Evolutionary conservation across 2,888 invertebrate species (phyloP).

Genomic region (Melanostoma scalare): DNA sequence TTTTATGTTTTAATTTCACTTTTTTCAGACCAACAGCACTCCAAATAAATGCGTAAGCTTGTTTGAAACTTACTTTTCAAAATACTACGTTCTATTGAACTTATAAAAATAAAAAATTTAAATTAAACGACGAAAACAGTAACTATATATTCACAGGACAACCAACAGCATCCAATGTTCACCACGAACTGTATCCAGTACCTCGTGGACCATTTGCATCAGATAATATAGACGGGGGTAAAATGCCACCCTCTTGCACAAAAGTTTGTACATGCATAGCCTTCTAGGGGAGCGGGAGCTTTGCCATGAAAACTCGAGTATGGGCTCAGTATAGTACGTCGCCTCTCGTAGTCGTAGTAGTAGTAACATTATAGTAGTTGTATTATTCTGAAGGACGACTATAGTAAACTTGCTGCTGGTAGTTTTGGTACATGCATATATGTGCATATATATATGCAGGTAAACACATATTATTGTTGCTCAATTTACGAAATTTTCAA

Average conservation of each 20-base stretch:
- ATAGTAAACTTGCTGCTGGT: conserved; percentile 42
- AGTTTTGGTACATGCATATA: conserved; percentile 27
- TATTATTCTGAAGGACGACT: conserved; percentile 54
- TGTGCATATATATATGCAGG: background rate
- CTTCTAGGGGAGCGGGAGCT: conserved; percentile 8
- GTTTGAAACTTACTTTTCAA: conserved; percentile 48
- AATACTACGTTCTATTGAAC: background rate
- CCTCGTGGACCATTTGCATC: conserved; percentile 40
- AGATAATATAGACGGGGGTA: conserved; percentile 24
- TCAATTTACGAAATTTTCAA: conserved; percentile 29
- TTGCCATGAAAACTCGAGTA: conserved; percentile 22
- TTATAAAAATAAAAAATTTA: conserved; percentile 6
- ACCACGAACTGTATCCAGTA: conserved; percentile 58
- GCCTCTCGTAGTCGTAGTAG: conserved; percentile 47
- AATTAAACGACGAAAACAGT: background rate
- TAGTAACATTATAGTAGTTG: conserved; percentile 54
- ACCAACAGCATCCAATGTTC: conserved; percentile 58
- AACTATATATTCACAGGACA: conserved; percentile 36
- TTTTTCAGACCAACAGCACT: too few relatives aligned
- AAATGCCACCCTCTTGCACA: conserved; percentile 25
- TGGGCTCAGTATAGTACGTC: conserved; percentile 51
- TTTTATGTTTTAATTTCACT: too few relatives aligned
- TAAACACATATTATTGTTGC: conserved; percentile 24
- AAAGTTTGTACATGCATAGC: conserved; percentile 50
- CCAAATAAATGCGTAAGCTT: too few relatives aligned